Base-by-base conservation (phyloP, 2,113 vertebrate species). In the Cariama cristata region DNA sequence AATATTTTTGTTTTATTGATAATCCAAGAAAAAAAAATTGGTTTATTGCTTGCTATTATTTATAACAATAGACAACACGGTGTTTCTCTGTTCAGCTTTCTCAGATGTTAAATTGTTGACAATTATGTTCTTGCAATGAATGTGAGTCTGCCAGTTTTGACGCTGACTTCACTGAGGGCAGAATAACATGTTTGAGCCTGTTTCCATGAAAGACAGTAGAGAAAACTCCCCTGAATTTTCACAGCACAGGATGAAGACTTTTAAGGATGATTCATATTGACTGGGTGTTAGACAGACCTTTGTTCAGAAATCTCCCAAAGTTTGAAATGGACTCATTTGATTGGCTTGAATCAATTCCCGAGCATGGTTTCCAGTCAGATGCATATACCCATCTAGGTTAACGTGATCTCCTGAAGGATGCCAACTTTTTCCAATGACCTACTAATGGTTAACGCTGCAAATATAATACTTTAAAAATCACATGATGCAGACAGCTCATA, bases 171-270 rank as follows among this genome's bases (percentile, higher is more conserved):
- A 68, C 49, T 55, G 83, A 38, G 58, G 84, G 93, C 94, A 94
- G 72, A 33, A 59, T 28, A 91, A 94, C 68, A 45, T 23, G 69
- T 72, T 68, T 56, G 24, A 94, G 69, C 93, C 69, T 85, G 69
- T 72, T 95, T 91, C 88, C 64, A 50, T 47, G 50, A 91, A 81
- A 97, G 64, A 62, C 88, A 35, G 64, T 7, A 88, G 44, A 81
- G 74, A 93, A 94, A 91, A 91, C 53, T 93, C 49, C 69, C 68
- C 62, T 94, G 50, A 87, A 89, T 72, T 82, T 89, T 93, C 53
- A 82, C 40, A 58, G 69, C 64, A 63, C 9, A 49, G 66, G 63
- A 94, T 86, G 38, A 86, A 95, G 47, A 94, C 19, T 90, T 91
- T 66, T 79, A 62, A 93, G 49, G n/a, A 69, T 69, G 80, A 93